Percentiles rank a stretch among this genome's conserved stretches.
These are phyloP conservation scores for Aromia moschata DNA, from an alignment of 2,888 invertebrate species.

Conservation along the genomic window DNA sequence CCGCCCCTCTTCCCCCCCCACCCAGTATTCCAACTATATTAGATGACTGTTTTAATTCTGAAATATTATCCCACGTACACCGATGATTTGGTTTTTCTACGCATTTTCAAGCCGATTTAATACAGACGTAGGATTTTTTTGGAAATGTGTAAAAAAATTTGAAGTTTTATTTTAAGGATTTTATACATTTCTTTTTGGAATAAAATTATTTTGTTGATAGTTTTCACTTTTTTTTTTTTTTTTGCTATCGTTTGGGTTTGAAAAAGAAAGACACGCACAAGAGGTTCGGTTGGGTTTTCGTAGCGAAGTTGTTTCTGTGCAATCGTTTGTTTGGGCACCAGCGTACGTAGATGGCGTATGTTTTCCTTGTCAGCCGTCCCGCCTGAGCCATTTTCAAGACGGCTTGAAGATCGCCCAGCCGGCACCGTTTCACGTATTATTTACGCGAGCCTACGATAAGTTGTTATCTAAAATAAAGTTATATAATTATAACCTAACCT, in stretches of 20 bases:
- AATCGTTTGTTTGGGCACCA: constrained; percentile 13
- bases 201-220: constrained; percentile 51
- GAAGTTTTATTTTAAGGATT: constrained; percentile 46
- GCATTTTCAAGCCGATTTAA: constrained; percentile 20
- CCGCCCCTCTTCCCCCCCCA: constrained; percentile 27
- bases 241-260: constrained; percentile 23
- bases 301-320: too few relatives aligned
- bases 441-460: background rate
- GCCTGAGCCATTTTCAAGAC: background rate
- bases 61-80: constrained; percentile 25
- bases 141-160: constrained; percentile 39
- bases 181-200: constrained; percentile 46
- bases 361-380: background rate
- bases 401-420: background rate
- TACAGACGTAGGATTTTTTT: background rate
- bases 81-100: constrained; percentile 22
- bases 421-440: background rate
- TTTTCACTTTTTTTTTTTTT: constrained; percentile 32
- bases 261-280: constrained; percentile 32
- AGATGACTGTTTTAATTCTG: constrained; percentile 27
- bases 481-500: constrained; percentile 10
- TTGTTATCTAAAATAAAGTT: constrained; percentile 13
- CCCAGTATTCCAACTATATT: constrained; percentile 24
- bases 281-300: constrained; percentile 19
- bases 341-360: constrained; percentile 2